Percentiles rank a stretch among this genome's conserved stretches.
These are phyloP conservation scores for Orgyia antiqua DNA, from an alignment of 2,888 invertebrate species.

Conservation along the genomic window DNA sequence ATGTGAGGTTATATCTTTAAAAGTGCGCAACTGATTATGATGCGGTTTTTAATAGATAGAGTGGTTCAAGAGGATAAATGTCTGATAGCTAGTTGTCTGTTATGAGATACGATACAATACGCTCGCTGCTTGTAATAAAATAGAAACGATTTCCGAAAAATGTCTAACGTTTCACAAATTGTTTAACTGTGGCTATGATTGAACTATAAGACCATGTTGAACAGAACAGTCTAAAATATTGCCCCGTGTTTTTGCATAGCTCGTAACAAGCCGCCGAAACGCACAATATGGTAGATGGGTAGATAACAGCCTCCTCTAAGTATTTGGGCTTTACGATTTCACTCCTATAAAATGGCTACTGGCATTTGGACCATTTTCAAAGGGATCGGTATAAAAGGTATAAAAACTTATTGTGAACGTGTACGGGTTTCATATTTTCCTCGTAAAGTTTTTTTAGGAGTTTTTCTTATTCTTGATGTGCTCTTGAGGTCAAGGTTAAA, in stretches of 20 bases:
- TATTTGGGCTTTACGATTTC: slow-evolving; percentile 54
- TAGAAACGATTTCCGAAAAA: too few relatives aligned
- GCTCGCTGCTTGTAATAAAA: too few relatives aligned
- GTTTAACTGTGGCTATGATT: too few relatives aligned
- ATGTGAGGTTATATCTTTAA: too few relatives aligned
- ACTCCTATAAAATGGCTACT: slow-evolving; percentile 40
- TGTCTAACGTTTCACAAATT: too few relatives aligned
- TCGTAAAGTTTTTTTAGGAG: slow-evolving; percentile 18
- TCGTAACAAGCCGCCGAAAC: slow-evolving; percentile 64
- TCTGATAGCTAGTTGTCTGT: too few relatives aligned
- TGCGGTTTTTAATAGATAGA: too few relatives aligned
- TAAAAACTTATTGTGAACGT: slow-evolving; percentile 32
- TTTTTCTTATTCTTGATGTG: slow-evolving; percentile 2
- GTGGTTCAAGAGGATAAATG: too few relatives aligned
- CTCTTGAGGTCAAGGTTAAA: slow-evolving; percentile 18
- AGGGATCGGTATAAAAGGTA: slow-evolving; percentile 16
- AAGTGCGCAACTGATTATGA: too few relatives aligned
- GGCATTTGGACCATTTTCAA: slow-evolving; percentile 20
- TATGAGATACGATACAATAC: too few relatives aligned
- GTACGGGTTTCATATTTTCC: slow-evolving; percentile 27
- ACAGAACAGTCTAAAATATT: slow-evolving; percentile 18
- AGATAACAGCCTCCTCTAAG: slow-evolving; percentile 61
- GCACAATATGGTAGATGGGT: slow-evolving; percentile 70
- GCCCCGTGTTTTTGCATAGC: slow-evolving; percentile 35
- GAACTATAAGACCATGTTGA: too few relatives aligned